Base-by-base conservation (phyloP, 2,797 vertebrate genomes). In the Pampus argenteus region DNA sequence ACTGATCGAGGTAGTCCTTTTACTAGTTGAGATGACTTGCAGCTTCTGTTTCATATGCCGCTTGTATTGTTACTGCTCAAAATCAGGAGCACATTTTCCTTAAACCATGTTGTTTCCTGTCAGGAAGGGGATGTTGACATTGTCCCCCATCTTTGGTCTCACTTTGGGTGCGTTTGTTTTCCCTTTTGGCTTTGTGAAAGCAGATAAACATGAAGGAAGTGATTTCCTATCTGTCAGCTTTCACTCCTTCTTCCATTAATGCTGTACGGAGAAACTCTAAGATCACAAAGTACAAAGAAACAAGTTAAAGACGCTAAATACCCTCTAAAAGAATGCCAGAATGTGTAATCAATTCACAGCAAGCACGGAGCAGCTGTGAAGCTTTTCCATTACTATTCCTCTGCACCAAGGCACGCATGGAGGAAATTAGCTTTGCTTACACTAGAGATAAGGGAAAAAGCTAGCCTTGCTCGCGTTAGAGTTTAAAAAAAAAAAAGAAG, bases 41-140 rank as follows among this genome's bases (percentile, higher is more conserved):
- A 61, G 23, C 8, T 34, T 59, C 22, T n/a, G 22, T 38, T 17
- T 56, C 25, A 9, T 6, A 9, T 6, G 11, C 9, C 3, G 7
- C 17, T 25, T 13, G 7, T 23, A 3, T 15, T 38, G 34, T 62
- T 47, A 4, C 14, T 29, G 5, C 38, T 55, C 15, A 31, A 40
- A 62, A 58, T 55, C 7, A 26, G 34, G 9, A 44, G 5, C 42
- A 55, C 14, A 29, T 31, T 78, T 66, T 55, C 63, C 40, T 9
- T 31, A 3, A 71, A 60, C 3, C 3, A 9, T 25, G 15, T 17
- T 40, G 40, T 38, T 65, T 69, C 55, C 64, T 52, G 36, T 40
- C 64, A 69, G 5, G 17, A 47, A 63, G 51, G 63, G 62, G 57
- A 67, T 74, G 57, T 66, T 58, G 57, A 74, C 20, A 2, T 36